Conservation (phyloP, 1,140 invertebrate genomes). For the Drosophila repletoides region DNA sequence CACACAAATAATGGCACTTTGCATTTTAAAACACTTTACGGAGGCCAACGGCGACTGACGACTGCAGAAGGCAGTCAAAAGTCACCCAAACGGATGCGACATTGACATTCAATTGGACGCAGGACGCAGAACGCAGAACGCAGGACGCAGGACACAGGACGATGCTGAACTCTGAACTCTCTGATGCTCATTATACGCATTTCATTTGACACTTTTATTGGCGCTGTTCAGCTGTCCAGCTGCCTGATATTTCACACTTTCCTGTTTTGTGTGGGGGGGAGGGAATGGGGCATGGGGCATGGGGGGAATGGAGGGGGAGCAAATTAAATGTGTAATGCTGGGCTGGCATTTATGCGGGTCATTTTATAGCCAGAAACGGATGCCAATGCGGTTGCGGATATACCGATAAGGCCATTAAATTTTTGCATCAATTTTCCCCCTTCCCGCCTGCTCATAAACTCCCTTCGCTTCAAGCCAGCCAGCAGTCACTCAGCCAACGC, state of each 20-base stretch:
- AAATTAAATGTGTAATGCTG: conserved; percentile 57
- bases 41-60: conserved; percentile 10
- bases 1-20: conserved; percentile 76
- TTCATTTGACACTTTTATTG: conserved; percentile 77
- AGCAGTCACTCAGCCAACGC: conserved; percentile 46
- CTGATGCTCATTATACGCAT: conserved; percentile 74
- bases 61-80: conserved; percentile 46
- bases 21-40: conserved; percentile 74
- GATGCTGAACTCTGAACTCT: conserved; percentile 20
- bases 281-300: neutral
- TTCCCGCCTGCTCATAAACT: conserved; percentile 66
- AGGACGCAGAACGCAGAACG: neutral
- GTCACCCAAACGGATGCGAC: conserved; percentile 44
- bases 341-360: conserved; percentile 64
- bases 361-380: conserved; percentile 68
- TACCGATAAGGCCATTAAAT: conserved; percentile 77
- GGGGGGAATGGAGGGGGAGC: neutral
- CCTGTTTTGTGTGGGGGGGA: neutral
- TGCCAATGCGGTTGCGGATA: conserved; percentile 21
- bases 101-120: conserved; percentile 62
- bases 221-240: conserved; percentile 47
- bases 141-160: neutral
- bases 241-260: conserved; percentile 55
- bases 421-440: conserved; percentile 38
- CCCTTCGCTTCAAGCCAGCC: conserved; percentile 47